These are phyloP conservation scores for Prietella phreatophila DNA, from an alignment of 2,113 vertebrate genomes.

Conservation along the genomic window DNA sequence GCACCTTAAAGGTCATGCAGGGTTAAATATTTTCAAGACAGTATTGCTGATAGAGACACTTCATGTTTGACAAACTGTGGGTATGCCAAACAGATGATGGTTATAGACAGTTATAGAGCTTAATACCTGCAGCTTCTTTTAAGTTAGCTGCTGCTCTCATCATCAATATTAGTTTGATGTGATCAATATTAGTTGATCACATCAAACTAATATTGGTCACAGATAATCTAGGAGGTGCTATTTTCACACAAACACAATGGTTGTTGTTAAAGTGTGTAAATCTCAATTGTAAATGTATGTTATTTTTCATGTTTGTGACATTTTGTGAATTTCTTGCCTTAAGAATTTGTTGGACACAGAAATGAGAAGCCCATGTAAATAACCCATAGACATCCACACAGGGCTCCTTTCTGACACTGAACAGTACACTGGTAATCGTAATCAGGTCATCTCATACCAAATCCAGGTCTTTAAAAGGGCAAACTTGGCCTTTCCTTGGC, in stretches of 20 bases:
- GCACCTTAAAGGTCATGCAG: background rate
- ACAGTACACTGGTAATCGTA: too few relatives aligned
- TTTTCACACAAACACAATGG: background rate
- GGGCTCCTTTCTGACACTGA: too few relatives aligned
- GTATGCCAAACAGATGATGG: background rate
- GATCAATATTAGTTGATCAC: too few relatives aligned
- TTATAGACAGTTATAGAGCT: background rate
- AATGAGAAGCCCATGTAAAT: background rate
- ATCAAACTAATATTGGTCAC: background rate
- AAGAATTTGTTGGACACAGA: background rate
- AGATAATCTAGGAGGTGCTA: background rate
- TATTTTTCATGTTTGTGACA: background rate
- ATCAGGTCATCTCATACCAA: too few relatives aligned
- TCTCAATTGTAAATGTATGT: background rate
- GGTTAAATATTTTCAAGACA: background rate
- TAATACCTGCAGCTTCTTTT: background rate
- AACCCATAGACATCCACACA: background rate
- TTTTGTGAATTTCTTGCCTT: too few relatives aligned
- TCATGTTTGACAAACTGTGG: background rate
- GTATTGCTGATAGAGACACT: background rate
- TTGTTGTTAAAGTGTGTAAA: background rate
- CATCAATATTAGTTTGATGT: too few relatives aligned
- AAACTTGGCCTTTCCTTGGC: too few relatives aligned
- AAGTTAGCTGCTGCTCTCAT: background rate
- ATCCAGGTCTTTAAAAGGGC: too few relatives aligned